phyloP scores from a whole-genome alignment of 1,140 invertebrate genomes.

The Pachypsylla venusta region DNA sequence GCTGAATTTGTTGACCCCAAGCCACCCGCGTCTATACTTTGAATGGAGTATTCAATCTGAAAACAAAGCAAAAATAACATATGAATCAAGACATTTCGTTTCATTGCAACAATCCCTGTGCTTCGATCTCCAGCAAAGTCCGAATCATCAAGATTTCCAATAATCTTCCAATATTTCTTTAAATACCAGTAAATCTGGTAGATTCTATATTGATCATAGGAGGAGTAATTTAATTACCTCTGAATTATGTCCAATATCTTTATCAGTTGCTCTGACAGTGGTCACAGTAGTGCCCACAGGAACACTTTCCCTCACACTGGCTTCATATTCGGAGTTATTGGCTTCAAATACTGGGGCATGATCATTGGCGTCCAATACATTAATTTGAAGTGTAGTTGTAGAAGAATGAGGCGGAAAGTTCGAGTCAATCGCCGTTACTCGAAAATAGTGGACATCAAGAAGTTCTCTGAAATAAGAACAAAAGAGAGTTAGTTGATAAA shows the following conservation, averaged over 20 bases:
- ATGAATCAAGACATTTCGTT: too few species aligned
- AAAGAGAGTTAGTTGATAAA: too few species aligned
- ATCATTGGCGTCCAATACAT: slow-evolving; percentile 86
- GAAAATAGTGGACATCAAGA: slow-evolving; percentile 56
- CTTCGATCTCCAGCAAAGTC: too few species aligned
- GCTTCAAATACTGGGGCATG: slow-evolving; percentile 82
- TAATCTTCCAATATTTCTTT: too few species aligned
- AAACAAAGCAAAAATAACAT: slow-evolving; percentile 19
- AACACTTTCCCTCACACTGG: slow-evolving; percentile 65
- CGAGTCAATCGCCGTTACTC: slow-evolving; percentile 51
- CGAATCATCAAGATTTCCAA: too few species aligned
- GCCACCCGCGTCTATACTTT: slow-evolving; percentile 45
- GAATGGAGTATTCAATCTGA: slow-evolving; percentile 59
- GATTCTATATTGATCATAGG: background rate
- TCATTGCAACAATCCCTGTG: too few species aligned
- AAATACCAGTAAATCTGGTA: slow-evolving; percentile 3
- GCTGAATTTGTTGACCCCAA: slow-evolving; percentile 24
- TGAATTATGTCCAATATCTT: slow-evolving; percentile 77
- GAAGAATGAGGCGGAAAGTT: slow-evolving; percentile 71
- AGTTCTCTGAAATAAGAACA: slow-evolving; percentile 62
- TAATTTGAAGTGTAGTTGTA: slow-evolving; percentile 76
- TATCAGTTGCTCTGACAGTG: slow-evolving; percentile 79
- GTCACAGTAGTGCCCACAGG: slow-evolving; percentile 77
- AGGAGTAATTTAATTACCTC: slow-evolving; percentile 39
- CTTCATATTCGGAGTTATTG: slow-evolving; percentile 57